phyloP scores from a whole-genome alignment of 2,797 vertebrate genomes.

The Hirundo rustica region DNA sequence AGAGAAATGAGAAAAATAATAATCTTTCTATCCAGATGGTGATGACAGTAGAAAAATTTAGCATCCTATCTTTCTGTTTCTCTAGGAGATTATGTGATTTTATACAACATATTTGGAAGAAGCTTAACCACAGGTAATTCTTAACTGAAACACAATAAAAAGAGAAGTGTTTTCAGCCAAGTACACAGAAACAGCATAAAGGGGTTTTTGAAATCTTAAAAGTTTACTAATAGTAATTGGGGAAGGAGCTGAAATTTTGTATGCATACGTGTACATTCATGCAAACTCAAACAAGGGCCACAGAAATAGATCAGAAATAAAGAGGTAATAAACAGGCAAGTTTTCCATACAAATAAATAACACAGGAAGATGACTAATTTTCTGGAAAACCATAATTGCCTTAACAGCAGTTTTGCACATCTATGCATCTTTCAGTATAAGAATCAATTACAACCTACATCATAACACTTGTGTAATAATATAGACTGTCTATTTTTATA shows the following conservation, averaged over 20 bases:
- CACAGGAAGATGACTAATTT: not conserved
- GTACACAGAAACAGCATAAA: not conserved
- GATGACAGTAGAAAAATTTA: not conserved
- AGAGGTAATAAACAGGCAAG: not conserved
- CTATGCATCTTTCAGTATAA: not conserved
- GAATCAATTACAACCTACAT: not conserved
- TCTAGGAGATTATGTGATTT: not conserved
- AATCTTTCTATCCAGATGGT: not conserved
- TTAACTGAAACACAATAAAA: not conserved
- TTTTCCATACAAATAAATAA: not conserved
- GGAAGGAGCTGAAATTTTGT: not conserved
- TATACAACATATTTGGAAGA: not conserved
- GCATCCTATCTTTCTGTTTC: not conserved
- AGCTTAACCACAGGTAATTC: not conserved
- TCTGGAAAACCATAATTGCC: not conserved
- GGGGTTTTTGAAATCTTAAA: not conserved
- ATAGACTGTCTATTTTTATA: not conserved
- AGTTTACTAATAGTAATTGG: not conserved
- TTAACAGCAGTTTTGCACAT: not conserved
- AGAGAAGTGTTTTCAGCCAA: not conserved
- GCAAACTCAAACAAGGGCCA: not conserved
- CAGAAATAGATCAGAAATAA: not conserved
- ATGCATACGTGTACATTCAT: not conserved
- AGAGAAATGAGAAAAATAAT: not conserved
- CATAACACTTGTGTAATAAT: fast-evolving